These are phyloP conservation scores for Actinia equina DNA, from an alignment of 64 coral and sea anemone species.

Conservation along the genomic window DNA sequence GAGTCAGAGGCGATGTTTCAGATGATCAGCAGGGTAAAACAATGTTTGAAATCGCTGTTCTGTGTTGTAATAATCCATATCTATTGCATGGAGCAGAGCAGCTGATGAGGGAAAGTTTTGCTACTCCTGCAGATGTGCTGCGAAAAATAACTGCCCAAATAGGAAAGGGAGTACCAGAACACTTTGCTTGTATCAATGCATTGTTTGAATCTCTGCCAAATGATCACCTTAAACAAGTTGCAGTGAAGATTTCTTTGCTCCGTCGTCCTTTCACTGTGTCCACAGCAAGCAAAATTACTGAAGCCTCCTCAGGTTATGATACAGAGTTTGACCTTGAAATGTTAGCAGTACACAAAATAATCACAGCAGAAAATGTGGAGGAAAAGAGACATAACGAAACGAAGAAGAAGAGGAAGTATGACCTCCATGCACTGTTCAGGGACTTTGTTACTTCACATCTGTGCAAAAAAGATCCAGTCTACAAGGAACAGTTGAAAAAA, in stretches of 20 bases:
- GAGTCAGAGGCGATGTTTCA: not conserved
- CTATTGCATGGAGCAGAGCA: slow-evolving; percentile 4
- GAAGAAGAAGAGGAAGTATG: not conserved
- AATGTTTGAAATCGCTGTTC: not conserved
- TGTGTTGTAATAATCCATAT: slow-evolving; percentile 12
- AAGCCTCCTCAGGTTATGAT: not conserved
- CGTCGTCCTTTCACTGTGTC: slow-evolving; percentile 24
- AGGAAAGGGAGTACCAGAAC: not conserved
- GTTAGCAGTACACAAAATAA: not conserved
- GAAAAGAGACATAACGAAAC: no score
- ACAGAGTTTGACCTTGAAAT: not conserved
- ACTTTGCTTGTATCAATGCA: slow-evolving; percentile 1
- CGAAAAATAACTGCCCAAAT: slow-evolving; percentile 9
- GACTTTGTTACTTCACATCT: slow-evolving; percentile 34
- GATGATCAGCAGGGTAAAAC: not conserved
- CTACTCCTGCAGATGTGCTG: slow-evolving; percentile 1
- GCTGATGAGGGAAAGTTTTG: slow-evolving; percentile 26
- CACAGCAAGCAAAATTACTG: slow-evolving; percentile 15
- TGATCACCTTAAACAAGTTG: slow-evolving; percentile 10
- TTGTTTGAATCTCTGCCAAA: not conserved
- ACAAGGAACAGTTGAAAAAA: not conserved
- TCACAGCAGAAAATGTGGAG: slow-evolving; percentile 1
- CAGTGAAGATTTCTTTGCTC: slow-evolving; percentile 34
- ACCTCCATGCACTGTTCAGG: slow-evolving; percentile 12
- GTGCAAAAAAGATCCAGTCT: not conserved